Evolutionary conservation across 2,797 vertebrate species (phyloP).

Genomic region (Picus viridis): DNA sequence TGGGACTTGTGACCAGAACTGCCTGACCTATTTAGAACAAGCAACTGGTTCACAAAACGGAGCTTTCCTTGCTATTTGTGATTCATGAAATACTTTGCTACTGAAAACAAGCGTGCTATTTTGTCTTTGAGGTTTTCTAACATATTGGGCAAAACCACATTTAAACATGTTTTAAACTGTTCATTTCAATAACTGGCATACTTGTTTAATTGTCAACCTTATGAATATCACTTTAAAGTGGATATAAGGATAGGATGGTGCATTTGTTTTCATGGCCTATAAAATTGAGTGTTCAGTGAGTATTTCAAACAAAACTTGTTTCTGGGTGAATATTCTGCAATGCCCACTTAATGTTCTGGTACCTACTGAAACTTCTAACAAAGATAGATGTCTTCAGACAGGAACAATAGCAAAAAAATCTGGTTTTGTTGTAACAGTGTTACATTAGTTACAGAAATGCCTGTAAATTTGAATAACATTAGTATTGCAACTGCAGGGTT

Average conservation of each 20-base stretch:
- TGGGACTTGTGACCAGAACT: neutral
- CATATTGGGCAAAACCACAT: fast-evolving
- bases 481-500: neutral
- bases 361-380: neutral
- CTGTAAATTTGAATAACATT: neutral
- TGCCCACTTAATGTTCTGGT: neutral
- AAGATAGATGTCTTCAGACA: neutral
- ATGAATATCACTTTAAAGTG: neutral
- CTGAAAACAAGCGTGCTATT: neutral
- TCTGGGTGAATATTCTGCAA: neutral
- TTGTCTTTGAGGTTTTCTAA: neutral
- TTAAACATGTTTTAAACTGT: neutral
- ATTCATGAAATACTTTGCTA: neutral
- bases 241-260: neutral
- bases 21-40: neutral
- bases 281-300: neutral
- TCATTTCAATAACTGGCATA: neutral
- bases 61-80: neutral
- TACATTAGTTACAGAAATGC: neutral
- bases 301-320: neutral
- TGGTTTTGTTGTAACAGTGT: neutral
- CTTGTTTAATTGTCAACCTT: neutral
- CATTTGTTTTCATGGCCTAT: neutral
- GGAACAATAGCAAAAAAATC: neutral
- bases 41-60: neutral